These are phyloP conservation scores for Phodopus roborovskii DNA, from an alignment of 2,113 vertebrate genomes.

Conservation along the genomic window DNA sequence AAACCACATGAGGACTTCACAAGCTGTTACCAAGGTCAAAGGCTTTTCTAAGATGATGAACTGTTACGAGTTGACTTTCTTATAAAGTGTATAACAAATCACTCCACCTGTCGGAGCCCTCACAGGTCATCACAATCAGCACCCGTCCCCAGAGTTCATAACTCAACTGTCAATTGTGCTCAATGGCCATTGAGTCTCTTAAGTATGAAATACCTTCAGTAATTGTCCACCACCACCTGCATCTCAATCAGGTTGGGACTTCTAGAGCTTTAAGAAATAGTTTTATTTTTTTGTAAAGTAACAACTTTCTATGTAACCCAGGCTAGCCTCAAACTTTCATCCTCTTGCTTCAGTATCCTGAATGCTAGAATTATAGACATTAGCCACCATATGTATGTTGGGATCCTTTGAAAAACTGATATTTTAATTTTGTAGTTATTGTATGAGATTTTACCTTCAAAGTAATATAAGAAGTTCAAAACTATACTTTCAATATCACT, in stretches of 20 bases:
- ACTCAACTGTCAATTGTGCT: not conserved
- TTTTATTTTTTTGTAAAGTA: not conserved
- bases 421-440: not conserved
- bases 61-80: slow-evolving; percentile 8
- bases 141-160: slow-evolving; percentile 26
- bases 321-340: not conserved
- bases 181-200: not conserved
- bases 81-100: not conserved
- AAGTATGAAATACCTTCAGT: not conserved
- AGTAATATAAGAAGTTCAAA: not conserved
- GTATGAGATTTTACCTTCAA: not conserved
- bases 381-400: not conserved
- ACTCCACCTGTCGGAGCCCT: not conserved
- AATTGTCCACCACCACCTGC: not conserved
- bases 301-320: not conserved
- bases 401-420: not conserved
- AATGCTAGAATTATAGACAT: not conserved
- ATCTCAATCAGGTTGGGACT: not conserved
- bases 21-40: not conserved
- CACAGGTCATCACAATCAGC: not conserved
- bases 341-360: not conserved
- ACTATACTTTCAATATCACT: not conserved
- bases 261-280: not conserved
- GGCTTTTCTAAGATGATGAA: not conserved
- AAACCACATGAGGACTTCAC: not conserved